Percentiles rank a stretch among this genome's conserved stretches.
Evolutionary conservation across 2,797 vertebrate species (phyloP).

Genomic region (Peromyscus nudipes): DNA sequence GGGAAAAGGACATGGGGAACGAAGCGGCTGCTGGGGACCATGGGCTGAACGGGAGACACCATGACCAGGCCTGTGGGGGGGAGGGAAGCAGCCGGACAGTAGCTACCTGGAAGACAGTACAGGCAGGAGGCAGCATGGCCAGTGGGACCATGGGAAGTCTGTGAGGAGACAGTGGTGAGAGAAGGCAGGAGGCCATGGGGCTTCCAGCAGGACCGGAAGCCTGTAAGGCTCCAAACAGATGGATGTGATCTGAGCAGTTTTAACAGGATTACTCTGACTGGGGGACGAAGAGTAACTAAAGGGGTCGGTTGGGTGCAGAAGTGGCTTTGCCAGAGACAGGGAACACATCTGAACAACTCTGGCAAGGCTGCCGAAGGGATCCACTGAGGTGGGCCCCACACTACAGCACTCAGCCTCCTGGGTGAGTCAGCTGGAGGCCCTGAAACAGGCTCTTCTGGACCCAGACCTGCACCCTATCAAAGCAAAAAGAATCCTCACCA

Average conservation of each 20-base stretch:
- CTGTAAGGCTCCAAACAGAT: background rate
- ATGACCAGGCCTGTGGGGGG: background rate
- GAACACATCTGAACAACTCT: background rate
- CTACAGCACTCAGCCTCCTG: background rate
- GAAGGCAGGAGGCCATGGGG: fast-evolving
- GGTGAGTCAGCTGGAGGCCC: too few relatives aligned
- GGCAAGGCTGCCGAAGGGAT: background rate
- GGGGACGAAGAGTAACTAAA: background rate
- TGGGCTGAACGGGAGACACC: background rate
- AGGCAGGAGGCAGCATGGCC: background rate
- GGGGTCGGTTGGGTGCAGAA: background rate
- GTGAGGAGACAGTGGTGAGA: background rate
- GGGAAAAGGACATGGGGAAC: background rate
- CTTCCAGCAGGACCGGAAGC: background rate
- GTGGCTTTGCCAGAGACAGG: background rate
- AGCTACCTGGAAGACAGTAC: background rate
- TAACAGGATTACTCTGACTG: background rate
- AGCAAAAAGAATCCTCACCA: background rate
- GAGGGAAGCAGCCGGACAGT: background rate
- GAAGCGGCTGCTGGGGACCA: background rate
- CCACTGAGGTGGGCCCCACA: background rate
- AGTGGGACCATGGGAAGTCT: background rate
- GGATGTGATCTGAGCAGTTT: background rate
- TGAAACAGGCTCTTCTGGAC: background rate
- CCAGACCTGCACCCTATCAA: background rate